Evolutionary conservation across 1,140 invertebrate genomes (phyloP).

Genomic region (Oreohelix idahoensis): DNA sequence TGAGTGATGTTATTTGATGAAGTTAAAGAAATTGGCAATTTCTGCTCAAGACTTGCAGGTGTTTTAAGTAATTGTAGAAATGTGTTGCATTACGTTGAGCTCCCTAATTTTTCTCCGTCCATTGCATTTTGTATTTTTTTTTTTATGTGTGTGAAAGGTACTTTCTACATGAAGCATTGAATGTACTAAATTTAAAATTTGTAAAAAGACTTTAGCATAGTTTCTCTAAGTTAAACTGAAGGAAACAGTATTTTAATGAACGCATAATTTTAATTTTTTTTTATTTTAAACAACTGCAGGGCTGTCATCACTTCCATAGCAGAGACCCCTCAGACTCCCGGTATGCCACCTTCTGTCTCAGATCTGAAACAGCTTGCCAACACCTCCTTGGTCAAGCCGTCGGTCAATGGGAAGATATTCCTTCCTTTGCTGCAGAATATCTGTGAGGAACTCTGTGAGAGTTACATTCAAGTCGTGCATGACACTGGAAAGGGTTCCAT

Average conservation of each 20-base stretch:
- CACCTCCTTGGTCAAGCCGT: slow-evolving; percentile 27
- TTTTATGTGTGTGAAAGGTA: too few relatives aligned
- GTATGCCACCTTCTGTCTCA: neutral
- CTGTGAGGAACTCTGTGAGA: slow-evolving; percentile 78
- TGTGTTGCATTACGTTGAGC: too few relatives aligned
- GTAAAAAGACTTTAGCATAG: too few relatives aligned
- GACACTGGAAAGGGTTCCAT: slow-evolving; percentile 77
- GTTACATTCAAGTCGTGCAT: slow-evolving; percentile 78
- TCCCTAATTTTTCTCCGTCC: too few relatives aligned
- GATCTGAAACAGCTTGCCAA: slow-evolving; percentile 17
- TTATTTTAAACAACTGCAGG: neutral
- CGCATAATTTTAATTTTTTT: neutral
- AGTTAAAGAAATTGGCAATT: too few relatives aligned
- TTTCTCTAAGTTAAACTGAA: too few relatives aligned
- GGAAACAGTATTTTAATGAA: too few relatives aligned
- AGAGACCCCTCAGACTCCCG: slow-evolving; percentile 14
- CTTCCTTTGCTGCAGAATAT: slow-evolving; percentile 60
- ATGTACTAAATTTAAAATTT: too few relatives aligned
- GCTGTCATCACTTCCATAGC: slow-evolving; percentile 15
- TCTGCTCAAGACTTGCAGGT: too few relatives aligned
- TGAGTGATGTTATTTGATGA: neutral
- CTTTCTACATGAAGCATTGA: too few relatives aligned
- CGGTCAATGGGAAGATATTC: slow-evolving; percentile 34
- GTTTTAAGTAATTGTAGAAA: too few relatives aligned
- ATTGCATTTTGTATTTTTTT: too few relatives aligned